Conservation (phyloP, 2,113 vertebrate genomes). For the Triplophysa siluroides region DNA sequence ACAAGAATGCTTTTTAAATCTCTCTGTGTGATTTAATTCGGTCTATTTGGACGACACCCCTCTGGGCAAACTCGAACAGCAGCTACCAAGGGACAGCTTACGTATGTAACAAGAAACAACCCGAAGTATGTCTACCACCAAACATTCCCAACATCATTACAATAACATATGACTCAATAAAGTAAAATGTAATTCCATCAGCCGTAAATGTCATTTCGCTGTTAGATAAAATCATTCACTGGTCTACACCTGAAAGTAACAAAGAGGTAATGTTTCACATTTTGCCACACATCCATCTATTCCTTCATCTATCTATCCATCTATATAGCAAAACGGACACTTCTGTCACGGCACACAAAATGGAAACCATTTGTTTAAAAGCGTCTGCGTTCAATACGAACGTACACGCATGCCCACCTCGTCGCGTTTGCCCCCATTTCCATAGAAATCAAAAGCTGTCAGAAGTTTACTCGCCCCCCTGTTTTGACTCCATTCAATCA, state of each 20-base stretch:
- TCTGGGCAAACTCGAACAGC: slow-evolving; percentile 18
- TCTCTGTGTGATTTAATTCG: slow-evolving; percentile 46
- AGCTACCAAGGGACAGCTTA: slow-evolving; percentile 13
- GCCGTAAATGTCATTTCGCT: slow-evolving; percentile 23
- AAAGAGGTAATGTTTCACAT: neutral
- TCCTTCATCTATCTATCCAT: neutral
- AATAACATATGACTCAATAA: slow-evolving; percentile 33
- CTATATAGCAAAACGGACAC: slow-evolving; percentile 7
- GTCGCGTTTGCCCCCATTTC: slow-evolving; percentile 64
- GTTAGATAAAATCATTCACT: slow-evolving; percentile 24
- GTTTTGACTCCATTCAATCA: slow-evolving; percentile 79
- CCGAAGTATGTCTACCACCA: neutral
- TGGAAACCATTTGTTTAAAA: slow-evolving; percentile 27
- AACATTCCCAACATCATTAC: slow-evolving; percentile 21
- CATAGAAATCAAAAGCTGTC: slow-evolving; percentile 73
- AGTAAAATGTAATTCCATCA: slow-evolving; percentile 25
- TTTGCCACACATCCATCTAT: neutral
- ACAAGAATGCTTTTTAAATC: slow-evolving; percentile 34
- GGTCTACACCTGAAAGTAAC: slow-evolving; percentile 7
- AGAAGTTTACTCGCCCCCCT: slow-evolving; percentile 74
- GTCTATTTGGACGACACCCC: slow-evolving; percentile 31
- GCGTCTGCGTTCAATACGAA: slow-evolving; percentile 15
- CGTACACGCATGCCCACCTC: slow-evolving; percentile 33
- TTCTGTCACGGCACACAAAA: slow-evolving; percentile 9
- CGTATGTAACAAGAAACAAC: slow-evolving; percentile 27